Evolutionary conservation across 2,797 vertebrate genomes (phyloP).

Genomic region (Myiotriccus ornatus): DNA sequence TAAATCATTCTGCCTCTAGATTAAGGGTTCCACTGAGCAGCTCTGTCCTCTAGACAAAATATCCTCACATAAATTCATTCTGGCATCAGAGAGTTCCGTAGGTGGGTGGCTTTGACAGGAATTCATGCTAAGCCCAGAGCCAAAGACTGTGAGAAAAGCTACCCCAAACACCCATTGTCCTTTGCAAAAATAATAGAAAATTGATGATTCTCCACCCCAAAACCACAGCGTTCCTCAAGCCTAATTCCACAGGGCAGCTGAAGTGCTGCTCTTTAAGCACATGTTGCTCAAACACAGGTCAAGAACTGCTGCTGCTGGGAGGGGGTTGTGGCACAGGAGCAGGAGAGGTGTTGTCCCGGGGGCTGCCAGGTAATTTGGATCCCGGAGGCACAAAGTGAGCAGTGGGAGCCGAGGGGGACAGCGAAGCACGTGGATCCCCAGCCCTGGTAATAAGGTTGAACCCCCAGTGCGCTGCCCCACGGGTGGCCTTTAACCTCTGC

Average conservation of each 20-base stretch:
- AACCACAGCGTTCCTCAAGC: not conserved
- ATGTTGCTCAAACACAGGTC: not conserved
- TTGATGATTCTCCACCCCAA: not conserved
- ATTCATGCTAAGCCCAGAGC: not conserved
- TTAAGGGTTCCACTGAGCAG: not conserved
- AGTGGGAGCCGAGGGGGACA: not conserved
- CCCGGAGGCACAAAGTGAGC: not conserved
- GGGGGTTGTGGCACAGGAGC: not conserved
- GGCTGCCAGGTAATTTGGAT: not conserved
- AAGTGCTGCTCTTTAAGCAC: not conserved
- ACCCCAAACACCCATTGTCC: not conserved
- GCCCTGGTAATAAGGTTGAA: not conserved
- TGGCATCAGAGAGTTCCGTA: not conserved
- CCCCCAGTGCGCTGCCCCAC: not conserved
- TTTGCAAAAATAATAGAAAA: conserved; percentile 21
- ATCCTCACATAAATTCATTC: not conserved
- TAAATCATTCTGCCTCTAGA: not conserved
- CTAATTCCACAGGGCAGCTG: not conserved
- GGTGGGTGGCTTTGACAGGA: conserved; percentile 1
- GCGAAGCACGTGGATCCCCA: not conserved
- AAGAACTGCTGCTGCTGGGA: not conserved
- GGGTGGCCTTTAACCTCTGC: not conserved
- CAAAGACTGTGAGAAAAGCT: not conserved
- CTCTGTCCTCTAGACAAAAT: not conserved
- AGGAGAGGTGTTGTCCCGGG: not conserved